Base-by-base conservation (phyloP, 2,797 vertebrate genomes). In the Phoeniculus purpureus region DNA sequence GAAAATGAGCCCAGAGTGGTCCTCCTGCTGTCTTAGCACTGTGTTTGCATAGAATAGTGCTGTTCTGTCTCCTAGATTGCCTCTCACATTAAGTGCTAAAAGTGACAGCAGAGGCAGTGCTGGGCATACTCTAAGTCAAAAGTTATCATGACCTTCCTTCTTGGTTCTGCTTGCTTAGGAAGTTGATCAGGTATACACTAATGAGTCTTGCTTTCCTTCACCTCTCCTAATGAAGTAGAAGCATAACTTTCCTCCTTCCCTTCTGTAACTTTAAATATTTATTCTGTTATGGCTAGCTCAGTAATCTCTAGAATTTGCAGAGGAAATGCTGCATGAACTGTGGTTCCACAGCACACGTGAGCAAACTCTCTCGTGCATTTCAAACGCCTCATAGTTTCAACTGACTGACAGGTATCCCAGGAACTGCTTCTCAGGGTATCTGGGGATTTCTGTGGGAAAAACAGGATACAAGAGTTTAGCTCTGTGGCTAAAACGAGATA, bases 221-320 rank as follows among this genome's bases (percentile, higher is more conserved):
- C 4, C 17, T 80, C 1, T 79, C 3, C 5, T 50, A 68, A 12
- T 37, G 48, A 61, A 73, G 3, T 37, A 20, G 56, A 91, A 75
- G 2, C 31, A 6, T 70, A 25, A 32, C 45, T 61, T 6, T 4
- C 10, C 9, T 60, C 45, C 29, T 3, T 70, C 34, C 13, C 3
- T 72, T 7, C 40, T 1, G 0, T 48, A 32, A 15, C 71, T 64
- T 6, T 6, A 1, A 3, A 22, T 47, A 54, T 51, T 79, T 34
- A 9, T 50, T 66, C 5, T 52, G 26, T 26, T 55, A 5, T 12
- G 31, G 40, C 3, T 32, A 62, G 23, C 15, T 79, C 27, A 40
- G 34, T 31, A n/a, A 47, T 48, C 15, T 61, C 7, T 31, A 45
- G 15, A 48, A 51, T 79, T 81, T 45, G 29, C 54, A 67, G 79